phyloP scores from a whole-genome alignment of 1,140 invertebrate genomes.

The Bombus pascuorum region DNA sequence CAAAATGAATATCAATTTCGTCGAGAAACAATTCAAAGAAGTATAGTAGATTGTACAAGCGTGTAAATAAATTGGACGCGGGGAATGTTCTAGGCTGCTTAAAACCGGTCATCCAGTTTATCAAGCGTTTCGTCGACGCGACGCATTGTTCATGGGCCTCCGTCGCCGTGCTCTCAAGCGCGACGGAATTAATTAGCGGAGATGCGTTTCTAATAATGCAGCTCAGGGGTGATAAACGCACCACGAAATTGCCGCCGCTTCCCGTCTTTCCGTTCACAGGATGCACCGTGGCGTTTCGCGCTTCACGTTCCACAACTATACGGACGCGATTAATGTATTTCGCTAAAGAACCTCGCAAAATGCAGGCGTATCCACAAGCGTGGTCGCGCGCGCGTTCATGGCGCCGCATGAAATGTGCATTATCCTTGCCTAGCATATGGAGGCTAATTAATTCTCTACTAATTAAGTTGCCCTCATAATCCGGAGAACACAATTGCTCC shows the following conservation, averaged over 20 bases:
- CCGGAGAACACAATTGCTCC: conserved; percentile 29
- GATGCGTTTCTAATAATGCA: conserved; percentile 19
- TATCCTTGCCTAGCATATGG: conserved; percentile 3
- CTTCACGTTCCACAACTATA: not conserved
- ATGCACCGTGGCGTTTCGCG: not conserved
- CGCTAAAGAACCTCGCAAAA: conserved; percentile 45
- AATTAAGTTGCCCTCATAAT: conserved; percentile 49
- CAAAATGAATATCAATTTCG: not conserved
- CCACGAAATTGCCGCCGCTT: conserved; percentile 6
- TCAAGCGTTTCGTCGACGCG: not conserved
- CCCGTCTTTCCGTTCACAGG: conserved; percentile 9
- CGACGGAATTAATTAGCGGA: not conserved
- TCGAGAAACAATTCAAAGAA: not conserved
- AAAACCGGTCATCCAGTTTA: not conserved
- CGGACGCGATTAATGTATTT: conserved; percentile 41
- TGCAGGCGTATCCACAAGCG: not conserved
- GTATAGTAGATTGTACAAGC: not conserved
- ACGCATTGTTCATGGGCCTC: not conserved
- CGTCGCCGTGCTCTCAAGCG: too few species aligned
- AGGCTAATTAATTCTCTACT: conserved; percentile 51
- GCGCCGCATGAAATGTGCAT: conserved; percentile 30
- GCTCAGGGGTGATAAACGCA: conserved; percentile 10
- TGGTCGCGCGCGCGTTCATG: not conserved
- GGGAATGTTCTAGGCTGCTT: not conserved
- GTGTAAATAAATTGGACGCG: not conserved